These are phyloP conservation scores for Drosophila kepulauana DNA, from an alignment of 1,140 invertebrate species.

Conservation along the genomic window DNA sequence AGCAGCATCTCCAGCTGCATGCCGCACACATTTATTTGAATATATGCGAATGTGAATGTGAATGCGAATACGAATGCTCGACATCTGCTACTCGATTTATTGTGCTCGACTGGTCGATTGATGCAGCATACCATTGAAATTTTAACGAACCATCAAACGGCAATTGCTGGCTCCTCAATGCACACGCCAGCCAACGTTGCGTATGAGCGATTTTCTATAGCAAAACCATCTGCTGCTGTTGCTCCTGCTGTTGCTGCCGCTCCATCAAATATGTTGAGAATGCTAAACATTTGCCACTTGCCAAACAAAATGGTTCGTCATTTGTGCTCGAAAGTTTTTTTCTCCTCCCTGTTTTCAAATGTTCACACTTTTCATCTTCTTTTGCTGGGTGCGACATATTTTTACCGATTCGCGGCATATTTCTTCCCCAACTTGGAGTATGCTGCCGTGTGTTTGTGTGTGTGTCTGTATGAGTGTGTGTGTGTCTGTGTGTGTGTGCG, in stretches of 20 bases:
- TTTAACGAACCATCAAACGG: constrained; percentile 77
- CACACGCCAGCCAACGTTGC: constrained; percentile 58
- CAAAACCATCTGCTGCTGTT: constrained; percentile 29
- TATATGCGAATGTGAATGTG: constrained; percentile 7
- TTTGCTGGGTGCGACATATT: constrained; percentile 26
- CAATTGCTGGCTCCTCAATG: constrained; percentile 56
- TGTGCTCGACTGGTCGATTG: constrained; percentile 54
- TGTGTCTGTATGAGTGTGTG: neutral
- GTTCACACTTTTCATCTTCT: constrained; percentile 10
- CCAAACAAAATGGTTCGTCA: constrained; percentile 48
- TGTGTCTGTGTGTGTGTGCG: constrained; percentile 10
- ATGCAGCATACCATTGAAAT: constrained; percentile 53
- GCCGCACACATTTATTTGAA: constrained; percentile 58
- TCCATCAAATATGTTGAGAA: constrained; percentile 57
- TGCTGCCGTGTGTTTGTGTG: neutral
- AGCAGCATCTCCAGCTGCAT: constrained; percentile 8
- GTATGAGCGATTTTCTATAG: constrained; percentile 68
- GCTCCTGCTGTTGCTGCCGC: neutral
- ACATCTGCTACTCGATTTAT: constrained; percentile 57
- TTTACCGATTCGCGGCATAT: constrained; percentile 50
- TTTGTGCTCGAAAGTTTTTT: constrained; percentile 36
- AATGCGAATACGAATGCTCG: neutral
- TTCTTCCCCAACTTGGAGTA: constrained; percentile 5
- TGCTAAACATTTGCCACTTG: constrained; percentile 75
- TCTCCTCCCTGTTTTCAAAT: constrained; percentile 4